phyloP scores from a whole-genome alignment of 2,888 invertebrate species.

The Oeneis ivallda region DNA sequence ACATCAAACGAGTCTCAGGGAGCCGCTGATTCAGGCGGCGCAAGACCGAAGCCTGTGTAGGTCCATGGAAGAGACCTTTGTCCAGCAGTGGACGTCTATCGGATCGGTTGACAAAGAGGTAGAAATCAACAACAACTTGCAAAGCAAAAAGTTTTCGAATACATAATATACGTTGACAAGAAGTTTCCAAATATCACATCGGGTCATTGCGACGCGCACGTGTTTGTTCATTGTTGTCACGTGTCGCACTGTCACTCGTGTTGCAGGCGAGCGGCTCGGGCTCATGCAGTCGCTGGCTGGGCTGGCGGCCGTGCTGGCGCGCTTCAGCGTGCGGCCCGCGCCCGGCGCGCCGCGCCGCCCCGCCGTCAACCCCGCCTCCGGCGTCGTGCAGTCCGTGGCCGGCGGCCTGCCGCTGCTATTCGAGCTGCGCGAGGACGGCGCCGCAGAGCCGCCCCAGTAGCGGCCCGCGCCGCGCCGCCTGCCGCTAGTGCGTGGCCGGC shows the following conservation, averaged over 20 bases:
- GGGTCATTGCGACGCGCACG: neutral
- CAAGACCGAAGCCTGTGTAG: too few species aligned
- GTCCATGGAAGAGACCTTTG: too few species aligned
- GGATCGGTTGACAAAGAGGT: too few species aligned
- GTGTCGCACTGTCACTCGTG: neutral
- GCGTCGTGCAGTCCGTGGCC: constrained; percentile 55
- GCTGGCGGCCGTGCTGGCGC: constrained; percentile 59
- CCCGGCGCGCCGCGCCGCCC: constrained; percentile 47
- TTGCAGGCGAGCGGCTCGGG: constrained; percentile 60
- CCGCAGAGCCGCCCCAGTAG: neutral
- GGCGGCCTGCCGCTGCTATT: constrained; percentile 56
- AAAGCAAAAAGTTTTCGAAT: too few species aligned
- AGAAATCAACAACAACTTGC: too few species aligned
- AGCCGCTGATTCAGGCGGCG: too few species aligned
- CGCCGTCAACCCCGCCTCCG: constrained; percentile 49
- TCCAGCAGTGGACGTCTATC: too few species aligned
- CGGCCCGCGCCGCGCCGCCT: neutral
- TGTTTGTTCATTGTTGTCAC: neutral
- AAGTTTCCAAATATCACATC: too few species aligned
- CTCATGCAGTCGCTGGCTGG: constrained; percentile 69
- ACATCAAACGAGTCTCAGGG: too few species aligned
- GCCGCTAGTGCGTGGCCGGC: constrained; percentile 46
- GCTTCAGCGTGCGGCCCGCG: constrained; percentile 56
- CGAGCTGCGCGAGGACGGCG: constrained; percentile 11
- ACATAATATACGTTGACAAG: too few species aligned